Conservation (phyloP, 2,797 vertebrate species). For the Carcharodon carcharias region DNA sequence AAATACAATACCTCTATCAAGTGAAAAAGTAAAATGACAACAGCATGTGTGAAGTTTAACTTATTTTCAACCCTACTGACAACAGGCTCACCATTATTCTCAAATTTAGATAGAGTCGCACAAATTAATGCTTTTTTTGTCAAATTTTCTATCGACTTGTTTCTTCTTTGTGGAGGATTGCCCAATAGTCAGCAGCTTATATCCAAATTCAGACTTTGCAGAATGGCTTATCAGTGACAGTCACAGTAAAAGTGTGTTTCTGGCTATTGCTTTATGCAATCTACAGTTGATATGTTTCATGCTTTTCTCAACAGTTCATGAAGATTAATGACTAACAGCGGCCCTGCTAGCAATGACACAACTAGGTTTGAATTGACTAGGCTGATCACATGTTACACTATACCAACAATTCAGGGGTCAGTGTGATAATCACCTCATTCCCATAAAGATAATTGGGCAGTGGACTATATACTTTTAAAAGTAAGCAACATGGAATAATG, state of each 20-base stretch:
- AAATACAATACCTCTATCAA: too few relatives aligned
- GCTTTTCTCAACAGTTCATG: neutral
- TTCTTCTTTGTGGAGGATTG: neutral
- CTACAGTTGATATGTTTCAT: neutral
- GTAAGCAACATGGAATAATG: too few relatives aligned
- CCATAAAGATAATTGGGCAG: too few relatives aligned
- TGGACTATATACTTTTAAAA: too few relatives aligned
- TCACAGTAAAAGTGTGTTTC: neutral
- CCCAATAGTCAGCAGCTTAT: neutral
- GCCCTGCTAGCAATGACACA: neutral
- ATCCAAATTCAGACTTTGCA: neutral
- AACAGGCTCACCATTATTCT: neutral
- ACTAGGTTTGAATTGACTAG: neutral
- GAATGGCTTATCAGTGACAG: neutral
- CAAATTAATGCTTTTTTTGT: neutral
- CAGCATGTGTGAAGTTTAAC: neutral
- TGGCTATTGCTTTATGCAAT: neutral
- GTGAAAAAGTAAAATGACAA: neutral
- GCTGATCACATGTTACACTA: too few relatives aligned
- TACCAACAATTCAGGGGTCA: too few relatives aligned
- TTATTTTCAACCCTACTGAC: neutral
- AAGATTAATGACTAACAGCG: neutral
- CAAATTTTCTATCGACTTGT: neutral
- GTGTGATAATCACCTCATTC: too few relatives aligned
- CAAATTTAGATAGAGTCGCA: neutral